phyloP scores from a whole-genome alignment of 2,888 invertebrate species.

The Macrophya annulata region DNA sequence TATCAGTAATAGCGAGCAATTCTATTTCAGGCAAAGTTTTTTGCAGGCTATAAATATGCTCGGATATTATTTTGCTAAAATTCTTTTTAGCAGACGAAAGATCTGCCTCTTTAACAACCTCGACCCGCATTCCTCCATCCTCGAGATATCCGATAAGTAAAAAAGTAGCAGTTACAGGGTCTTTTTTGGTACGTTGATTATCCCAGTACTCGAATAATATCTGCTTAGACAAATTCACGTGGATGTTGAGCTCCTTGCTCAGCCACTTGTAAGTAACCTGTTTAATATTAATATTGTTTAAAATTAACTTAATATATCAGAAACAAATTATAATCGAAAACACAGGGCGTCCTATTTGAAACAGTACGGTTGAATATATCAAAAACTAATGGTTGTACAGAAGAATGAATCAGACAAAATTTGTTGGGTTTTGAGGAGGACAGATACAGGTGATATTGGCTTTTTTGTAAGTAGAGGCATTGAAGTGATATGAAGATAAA shows the following conservation, averaged over 20 bases:
- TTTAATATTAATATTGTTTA: neutral
- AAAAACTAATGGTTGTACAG: no score
- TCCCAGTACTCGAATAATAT: slow-evolving; percentile 75
- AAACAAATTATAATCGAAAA: neutral
- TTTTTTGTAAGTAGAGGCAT: no score
- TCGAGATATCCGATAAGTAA: slow-evolving; percentile 74
- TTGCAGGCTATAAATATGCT: slow-evolving; percentile 79
- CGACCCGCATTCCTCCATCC: slow-evolving; percentile 72
- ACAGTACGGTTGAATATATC: no score
- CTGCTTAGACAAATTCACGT: slow-evolving; percentile 79
- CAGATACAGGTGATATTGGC: no score
- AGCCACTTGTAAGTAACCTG: slow-evolving; percentile 80
- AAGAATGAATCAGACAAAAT: no score
- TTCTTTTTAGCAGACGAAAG: slow-evolving; percentile 71
- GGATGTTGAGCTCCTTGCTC: slow-evolving; percentile 78
- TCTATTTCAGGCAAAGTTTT: slow-evolving; percentile 71
- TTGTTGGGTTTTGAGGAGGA: no score
- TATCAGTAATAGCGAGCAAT: slow-evolving; percentile 69
- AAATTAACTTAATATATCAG: neutral
- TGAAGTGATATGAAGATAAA: no score
- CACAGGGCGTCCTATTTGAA: no score
- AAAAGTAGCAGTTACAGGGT: slow-evolving; percentile 70
- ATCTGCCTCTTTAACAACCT: slow-evolving; percentile 74
- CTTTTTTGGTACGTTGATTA: slow-evolving; percentile 65
- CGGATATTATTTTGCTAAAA: slow-evolving; percentile 74